These are phyloP conservation scores for Propithecus coquereli DNA, from an alignment of 2,113 vertebrate species.

Conservation along the genomic window DNA sequence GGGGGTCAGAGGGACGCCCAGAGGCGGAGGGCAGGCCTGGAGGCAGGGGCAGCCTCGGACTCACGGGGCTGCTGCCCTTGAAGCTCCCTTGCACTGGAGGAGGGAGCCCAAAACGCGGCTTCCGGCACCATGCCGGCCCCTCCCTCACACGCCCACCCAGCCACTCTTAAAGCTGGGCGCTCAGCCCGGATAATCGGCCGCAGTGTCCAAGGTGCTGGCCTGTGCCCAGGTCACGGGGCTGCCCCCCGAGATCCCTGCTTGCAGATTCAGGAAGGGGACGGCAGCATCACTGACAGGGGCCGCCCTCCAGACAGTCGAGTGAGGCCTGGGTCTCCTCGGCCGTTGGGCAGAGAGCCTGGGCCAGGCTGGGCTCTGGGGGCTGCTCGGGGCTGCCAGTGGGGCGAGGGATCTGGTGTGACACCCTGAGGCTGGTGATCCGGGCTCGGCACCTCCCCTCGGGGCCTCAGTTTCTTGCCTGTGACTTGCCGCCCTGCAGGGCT, in stretches of 20 bases:
- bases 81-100: no score
- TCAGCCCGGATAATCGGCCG: background rate
- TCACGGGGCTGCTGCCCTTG: background rate
- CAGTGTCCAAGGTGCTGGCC: background rate
- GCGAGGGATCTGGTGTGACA: background rate
- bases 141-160: background rate
- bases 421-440: background rate
- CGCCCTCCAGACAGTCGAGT: background rate
- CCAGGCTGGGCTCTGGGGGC: background rate
- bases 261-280: background rate
- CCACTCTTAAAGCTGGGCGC: background rate
- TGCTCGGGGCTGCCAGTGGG: background rate
- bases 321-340: background rate
- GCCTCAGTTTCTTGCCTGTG: background rate
- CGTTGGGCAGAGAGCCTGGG: background rate
- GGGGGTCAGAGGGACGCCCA: background rate
- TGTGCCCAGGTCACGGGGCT: background rate
- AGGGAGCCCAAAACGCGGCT: background rate
- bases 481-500: background rate
- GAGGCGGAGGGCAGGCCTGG: fast-evolving
- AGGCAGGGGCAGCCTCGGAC: background rate
- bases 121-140: background rate
- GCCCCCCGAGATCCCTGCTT: background rate
- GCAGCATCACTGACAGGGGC: background rate
- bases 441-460: background rate